A percentile compares a stretch with the other conserved stretches of the same genome.
Conservation (phyloP, 1,140 invertebrate genomes). For the Tetraneura akinire region DNA sequence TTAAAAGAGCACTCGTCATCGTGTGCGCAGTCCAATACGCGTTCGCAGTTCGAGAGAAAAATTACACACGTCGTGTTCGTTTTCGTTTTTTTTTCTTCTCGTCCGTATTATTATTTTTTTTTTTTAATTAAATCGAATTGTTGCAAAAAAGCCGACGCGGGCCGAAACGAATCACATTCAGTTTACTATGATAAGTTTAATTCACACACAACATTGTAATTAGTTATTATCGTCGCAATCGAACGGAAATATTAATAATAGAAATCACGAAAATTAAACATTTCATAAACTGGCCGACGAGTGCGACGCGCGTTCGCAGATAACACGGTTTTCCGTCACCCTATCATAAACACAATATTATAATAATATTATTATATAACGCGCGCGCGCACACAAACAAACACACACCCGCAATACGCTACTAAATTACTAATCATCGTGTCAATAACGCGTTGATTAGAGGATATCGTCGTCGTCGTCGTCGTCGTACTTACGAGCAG, state of each 20-base stretch:
- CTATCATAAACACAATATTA: not conserved
- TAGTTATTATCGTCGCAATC: no score
- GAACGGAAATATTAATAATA: not conserved
- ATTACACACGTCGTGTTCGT: not conserved
- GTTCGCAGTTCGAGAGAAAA: conserved; percentile 42
- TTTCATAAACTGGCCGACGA: conserved; percentile 7
- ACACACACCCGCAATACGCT: not conserved
- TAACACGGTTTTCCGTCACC: conserved; percentile 15
- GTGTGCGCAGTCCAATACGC: conserved; percentile 49
- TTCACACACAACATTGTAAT: no score
- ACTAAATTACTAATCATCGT: conserved; percentile 14
- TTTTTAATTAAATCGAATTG: no score
- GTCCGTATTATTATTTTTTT: not conserved
- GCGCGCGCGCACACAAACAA: not conserved
- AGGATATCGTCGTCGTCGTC: not conserved
- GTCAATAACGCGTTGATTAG: conserved; percentile 13
- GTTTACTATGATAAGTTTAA: no score
- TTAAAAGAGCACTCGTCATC: conserved; percentile 51
- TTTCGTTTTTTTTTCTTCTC: conserved; percentile 9
- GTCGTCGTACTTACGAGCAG: not conserved
- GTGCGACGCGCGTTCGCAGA: conserved; percentile 48
- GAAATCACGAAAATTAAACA: no score
- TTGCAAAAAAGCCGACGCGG: no score
- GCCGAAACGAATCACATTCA: no score
- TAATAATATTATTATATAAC: no score